Base-by-base conservation (phyloP, 2,888 invertebrate genomes). In the Eurois occulta region DNA sequence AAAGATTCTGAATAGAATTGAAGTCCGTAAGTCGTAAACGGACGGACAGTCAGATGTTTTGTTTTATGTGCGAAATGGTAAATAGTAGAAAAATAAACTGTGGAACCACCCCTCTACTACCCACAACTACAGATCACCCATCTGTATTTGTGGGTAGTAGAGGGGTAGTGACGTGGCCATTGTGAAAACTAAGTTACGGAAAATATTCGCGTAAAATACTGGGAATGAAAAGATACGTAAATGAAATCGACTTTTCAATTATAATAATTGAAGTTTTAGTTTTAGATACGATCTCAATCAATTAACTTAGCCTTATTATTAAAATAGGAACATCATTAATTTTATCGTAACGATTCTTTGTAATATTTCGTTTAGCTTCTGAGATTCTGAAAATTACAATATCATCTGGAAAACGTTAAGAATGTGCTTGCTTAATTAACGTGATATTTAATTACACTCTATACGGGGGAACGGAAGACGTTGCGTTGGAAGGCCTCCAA, bases 61-160 rank as follows among this genome's bases (percentile, higher is more conserved):
- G 75, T 81, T 88, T 87, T 88, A 88, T 88, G 81, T 83, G 76
- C 48, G 66, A 81, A 87, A 88, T 81, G 76, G 83, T 85, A 82
- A 81, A 88, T 69, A 83, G 80, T 74, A 85, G 72, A 71, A 80
- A 80, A 72, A 78, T 72, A 81, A 84, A 76, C 64, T 52, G 76
- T 74, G 58, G 66, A 55, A 43, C 35, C n/a, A 28, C n/a, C n/a
- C 55, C n/a, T 55, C 55, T n/a, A 16, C 55, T 55, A 28, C 13
- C 55, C n/a, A 55, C 28, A 55, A 28, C n/a, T 55, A 28, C 58
- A 28, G 58, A 58, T 16, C 16, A 16, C 13, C 46, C 46, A 75
- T 67, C 65, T 55, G 60, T 75, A 58, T 70, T 73, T 52, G 72
- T 43, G 60, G 48, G 11, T 32, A 72, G 38, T 13, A 18, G 62